These are phyloP conservation scores for Synergus japonicus DNA, from an alignment of 2,888 invertebrate genomes.

Conservation along the genomic window DNA sequence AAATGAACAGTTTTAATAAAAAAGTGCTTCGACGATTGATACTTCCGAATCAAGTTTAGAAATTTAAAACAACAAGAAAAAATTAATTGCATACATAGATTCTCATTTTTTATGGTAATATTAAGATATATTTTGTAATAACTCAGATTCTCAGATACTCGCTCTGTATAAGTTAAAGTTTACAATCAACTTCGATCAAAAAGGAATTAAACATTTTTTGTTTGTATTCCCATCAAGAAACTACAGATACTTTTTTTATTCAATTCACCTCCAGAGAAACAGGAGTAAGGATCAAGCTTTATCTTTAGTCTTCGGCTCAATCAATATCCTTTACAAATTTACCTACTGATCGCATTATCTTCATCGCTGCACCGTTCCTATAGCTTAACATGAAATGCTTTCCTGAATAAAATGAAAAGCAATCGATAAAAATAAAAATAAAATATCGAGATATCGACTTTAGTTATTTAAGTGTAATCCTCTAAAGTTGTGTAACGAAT, in stretches of 20 bases:
- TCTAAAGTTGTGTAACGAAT: no score
- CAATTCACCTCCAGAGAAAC: not conserved
- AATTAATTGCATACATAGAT: no score
- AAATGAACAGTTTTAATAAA: not conserved
- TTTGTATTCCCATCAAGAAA: not conserved
- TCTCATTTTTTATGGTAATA: no score
- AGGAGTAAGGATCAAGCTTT: not conserved
- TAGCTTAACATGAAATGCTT: not conserved
- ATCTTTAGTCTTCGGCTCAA: not conserved
- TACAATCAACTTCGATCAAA: not conserved
- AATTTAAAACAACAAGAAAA: not conserved
- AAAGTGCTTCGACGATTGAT: not conserved
- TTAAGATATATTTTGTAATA: no score
- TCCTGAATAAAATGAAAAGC: not conserved
- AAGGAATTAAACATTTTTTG: not conserved
- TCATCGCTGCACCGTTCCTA: not conserved
- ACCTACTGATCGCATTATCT: constrained; percentile 39
- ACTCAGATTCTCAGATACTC: no score
- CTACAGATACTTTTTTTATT: not conserved
- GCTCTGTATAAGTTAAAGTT: not conserved
- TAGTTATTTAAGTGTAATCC: not conserved
- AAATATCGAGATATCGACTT: not conserved
- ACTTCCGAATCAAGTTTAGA: not conserved
- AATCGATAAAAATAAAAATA: not conserved
- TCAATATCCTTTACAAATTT: constrained; percentile 42